Conservation (phyloP, 2,113 vertebrate genomes). For the Hippocampus zosterae region DNA sequence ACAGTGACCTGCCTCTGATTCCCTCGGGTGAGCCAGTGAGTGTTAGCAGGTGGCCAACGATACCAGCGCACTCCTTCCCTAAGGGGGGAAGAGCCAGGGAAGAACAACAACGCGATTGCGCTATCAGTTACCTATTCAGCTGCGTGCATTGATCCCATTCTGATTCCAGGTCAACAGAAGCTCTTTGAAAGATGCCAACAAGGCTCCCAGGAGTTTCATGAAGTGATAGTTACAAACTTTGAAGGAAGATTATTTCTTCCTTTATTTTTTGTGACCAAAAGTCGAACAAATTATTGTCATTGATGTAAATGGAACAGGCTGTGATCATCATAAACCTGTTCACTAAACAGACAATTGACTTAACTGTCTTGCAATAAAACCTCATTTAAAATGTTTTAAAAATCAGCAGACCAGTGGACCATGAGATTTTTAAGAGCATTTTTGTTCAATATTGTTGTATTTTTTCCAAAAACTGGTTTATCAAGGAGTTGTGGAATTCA, state of each 20-base stretch:
- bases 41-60: constrained; percentile 44
- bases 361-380: not conserved
- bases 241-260: constrained; percentile 5
- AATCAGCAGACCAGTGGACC: too few relatives aligned
- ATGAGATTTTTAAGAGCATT: too few relatives aligned
- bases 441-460: too few relatives aligned
- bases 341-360: not conserved
- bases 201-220: constrained; percentile 37
- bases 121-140: constrained; percentile 39
- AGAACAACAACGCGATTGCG: constrained; percentile 30
- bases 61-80: constrained; percentile 18
- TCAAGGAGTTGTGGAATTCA: too few relatives aligned
- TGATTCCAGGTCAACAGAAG: constrained; percentile 51
- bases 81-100: constrained; percentile 20
- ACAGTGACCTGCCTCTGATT: constrained; percentile 22
- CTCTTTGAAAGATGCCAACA: constrained; percentile 52
- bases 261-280: constrained; percentile 2
- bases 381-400: too few relatives aligned
- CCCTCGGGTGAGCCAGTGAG: constrained; percentile 30
- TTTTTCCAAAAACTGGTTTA: too few relatives aligned
- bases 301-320: not conserved
- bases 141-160: constrained; percentile 21
- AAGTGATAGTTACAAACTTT: constrained; percentile 23
- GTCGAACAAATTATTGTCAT: not conserved
- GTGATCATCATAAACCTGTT: not conserved